Conservation (phyloP, 1,140 invertebrate species). For the Olivierus martensii region DNA sequence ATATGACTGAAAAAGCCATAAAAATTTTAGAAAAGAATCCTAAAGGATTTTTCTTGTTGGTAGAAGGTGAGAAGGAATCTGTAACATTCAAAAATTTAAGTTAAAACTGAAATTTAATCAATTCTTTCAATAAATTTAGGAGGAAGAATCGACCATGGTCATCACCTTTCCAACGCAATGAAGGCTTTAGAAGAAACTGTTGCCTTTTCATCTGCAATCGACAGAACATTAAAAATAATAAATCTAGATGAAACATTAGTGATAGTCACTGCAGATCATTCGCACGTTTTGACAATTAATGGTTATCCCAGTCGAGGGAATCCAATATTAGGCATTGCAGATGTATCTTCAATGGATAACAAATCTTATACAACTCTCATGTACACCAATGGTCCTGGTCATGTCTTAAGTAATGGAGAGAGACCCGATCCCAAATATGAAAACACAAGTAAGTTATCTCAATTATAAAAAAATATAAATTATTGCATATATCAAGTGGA, state of each 20-base stretch:
- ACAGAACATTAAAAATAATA: conserved; percentile 20
- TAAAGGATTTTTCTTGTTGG: conserved; percentile 34
- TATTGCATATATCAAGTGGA: neutral
- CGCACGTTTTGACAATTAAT: conserved; percentile 25
- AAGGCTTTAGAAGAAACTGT: conserved; percentile 23
- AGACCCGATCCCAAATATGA: conserved; percentile 14
- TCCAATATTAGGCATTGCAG: conserved; percentile 20
- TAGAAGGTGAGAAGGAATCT: conserved; percentile 22
- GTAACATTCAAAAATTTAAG: too few relatives aligned
- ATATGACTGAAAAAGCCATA: conserved; percentile 33
- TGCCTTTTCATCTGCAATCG: conserved; percentile 22
- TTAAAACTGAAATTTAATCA: too few relatives aligned
- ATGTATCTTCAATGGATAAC: conserved; percentile 17
- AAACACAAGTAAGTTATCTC: conserved; percentile 10
- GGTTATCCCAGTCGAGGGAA: conserved; percentile 24
- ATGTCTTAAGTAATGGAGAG: conserved; percentile 4
- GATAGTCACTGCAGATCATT: conserved; percentile 27
- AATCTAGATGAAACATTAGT: conserved; percentile 24
- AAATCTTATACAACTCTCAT: conserved; percentile 20
- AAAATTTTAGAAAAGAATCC: conserved; percentile 29
- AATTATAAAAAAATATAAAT: neutral
- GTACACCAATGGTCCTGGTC: conserved; percentile 22
- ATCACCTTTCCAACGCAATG: conserved; percentile 43
- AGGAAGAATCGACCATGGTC: conserved; percentile 60
- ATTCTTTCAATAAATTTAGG: too few relatives aligned